Evolutionary conservation across 2,888 invertebrate species (phyloP).

Genomic region (Hemistola chrysoprasaria): DNA sequence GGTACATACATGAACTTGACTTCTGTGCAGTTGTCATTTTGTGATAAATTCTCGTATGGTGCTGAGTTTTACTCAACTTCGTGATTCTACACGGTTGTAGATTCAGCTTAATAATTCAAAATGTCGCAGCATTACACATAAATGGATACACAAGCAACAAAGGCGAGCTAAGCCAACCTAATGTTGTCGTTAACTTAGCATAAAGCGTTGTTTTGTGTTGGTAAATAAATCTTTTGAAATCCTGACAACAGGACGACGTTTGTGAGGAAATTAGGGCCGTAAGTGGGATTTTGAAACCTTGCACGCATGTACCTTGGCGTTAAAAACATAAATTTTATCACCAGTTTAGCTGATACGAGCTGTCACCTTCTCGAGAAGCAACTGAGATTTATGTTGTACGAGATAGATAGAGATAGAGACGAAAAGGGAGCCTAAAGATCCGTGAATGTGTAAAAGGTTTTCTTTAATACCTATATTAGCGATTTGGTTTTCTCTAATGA

Average conservation of each 20-base stretch:
- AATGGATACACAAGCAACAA: constrained; percentile 14
- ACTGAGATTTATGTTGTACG: constrained; percentile 1
- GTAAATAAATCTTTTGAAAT: constrained; percentile 22
- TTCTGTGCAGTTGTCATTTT: no score
- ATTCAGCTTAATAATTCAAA: no score
- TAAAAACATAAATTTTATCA: constrained; percentile 8
- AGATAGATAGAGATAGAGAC: no score
- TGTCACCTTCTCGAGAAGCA: no score
- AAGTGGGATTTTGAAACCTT: constrained; percentile 13
- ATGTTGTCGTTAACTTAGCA: constrained; percentile 16
- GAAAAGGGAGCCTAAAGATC: no score
- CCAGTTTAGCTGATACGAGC: not conserved
- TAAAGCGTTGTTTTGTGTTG: constrained; percentile 26
- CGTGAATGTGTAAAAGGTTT: no score
- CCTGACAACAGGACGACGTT: constrained; percentile 19
- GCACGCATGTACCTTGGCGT: not conserved
- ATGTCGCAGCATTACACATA: not conserved
- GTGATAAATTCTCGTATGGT: no score
- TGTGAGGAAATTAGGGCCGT: constrained; percentile 13
- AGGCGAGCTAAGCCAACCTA: constrained; percentile 11
- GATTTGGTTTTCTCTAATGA: no score
- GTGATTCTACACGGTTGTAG: no score
- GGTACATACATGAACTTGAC: no score
- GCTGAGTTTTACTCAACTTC: no score
- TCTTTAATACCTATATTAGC: no score